A percentile compares a stretch with the other conserved stretches of the same genome.
These are phyloP conservation scores for Unio delphinus DNA, from an alignment of 2,888 invertebrate genomes.

Conservation along the genomic window DNA sequence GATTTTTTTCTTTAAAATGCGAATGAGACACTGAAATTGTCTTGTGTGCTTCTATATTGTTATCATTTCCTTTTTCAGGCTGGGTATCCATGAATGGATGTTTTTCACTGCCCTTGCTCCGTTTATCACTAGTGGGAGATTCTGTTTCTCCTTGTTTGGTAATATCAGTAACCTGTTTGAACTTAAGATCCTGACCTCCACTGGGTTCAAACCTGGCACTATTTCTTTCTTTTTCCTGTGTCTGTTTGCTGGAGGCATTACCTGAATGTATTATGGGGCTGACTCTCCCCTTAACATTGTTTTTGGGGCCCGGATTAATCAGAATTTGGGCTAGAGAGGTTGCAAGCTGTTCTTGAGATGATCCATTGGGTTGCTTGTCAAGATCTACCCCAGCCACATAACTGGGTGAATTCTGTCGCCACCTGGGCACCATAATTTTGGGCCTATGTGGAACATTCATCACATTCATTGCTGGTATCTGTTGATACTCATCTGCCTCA, in stretches of 20 bases:
- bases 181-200: no score
- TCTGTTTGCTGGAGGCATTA: constrained; percentile 2
- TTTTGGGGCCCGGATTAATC: constrained; percentile 19
- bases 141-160: no score
- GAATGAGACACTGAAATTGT: no score
- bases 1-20: no score
- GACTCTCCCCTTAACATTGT: constrained; percentile 9
- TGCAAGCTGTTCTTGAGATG: constrained; percentile 34
- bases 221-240: not conserved
- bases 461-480: constrained; percentile 29
- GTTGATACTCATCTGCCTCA: constrained; percentile 13
- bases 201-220: no score
- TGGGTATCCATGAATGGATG: no score
- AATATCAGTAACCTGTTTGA: no score
- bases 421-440: constrained; percentile 39
- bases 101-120: no score
- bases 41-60: no score
- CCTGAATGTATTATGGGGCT: not conserved
- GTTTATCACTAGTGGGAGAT: no score
- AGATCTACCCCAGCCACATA: constrained; percentile 18
- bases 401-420: constrained; percentile 36
- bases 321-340: constrained; percentile 40
- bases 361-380: constrained; percentile 14
- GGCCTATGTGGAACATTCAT: constrained; percentile 29
- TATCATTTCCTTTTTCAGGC: no score